A percentile compares a stretch with the other conserved stretches of the same genome.
Conservation (phyloP, 1,140 invertebrate genomes). For the Aphelenchoides fujianensis region DNA sequence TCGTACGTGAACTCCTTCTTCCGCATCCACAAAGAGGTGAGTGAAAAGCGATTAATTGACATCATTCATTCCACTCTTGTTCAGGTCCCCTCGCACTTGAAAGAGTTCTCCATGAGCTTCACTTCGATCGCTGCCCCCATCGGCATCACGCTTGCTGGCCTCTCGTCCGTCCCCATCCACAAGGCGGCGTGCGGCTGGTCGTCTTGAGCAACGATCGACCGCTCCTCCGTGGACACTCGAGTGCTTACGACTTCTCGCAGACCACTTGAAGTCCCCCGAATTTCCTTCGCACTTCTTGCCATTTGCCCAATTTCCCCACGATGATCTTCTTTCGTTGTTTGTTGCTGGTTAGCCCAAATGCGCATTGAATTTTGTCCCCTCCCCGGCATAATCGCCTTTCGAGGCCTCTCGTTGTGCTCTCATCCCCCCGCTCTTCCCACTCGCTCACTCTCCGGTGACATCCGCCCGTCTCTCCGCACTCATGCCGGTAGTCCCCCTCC, state of each 20-base stretch:
- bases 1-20: conserved; percentile 16
- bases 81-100: background rate
- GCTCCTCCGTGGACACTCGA: background rate
- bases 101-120: conserved; percentile 32
- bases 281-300: background rate
- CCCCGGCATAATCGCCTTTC: too few species aligned
- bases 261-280: background rate
- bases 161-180: conserved; percentile 32
- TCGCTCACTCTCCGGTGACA: too few species aligned
- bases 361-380: too few species aligned
- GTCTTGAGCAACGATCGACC: background rate
- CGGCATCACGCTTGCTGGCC: conserved; percentile 38
- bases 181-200: conserved; percentile 18
- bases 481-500: too few species aligned
- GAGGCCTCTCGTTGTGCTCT: too few species aligned
- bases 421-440: too few species aligned
- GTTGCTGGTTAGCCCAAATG: too few species aligned
- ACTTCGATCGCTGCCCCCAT: conserved; percentile 27
- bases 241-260: too few species aligned
- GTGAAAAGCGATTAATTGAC: too few species aligned
- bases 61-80: too few species aligned
- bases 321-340: too few species aligned
- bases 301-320: background rate
- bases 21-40: conserved; percentile 15
- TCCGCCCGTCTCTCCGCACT: too few species aligned